Base-by-base conservation (phyloP, 2,797 vertebrate genomes). In the Dromococcyx pavoninus region DNA sequence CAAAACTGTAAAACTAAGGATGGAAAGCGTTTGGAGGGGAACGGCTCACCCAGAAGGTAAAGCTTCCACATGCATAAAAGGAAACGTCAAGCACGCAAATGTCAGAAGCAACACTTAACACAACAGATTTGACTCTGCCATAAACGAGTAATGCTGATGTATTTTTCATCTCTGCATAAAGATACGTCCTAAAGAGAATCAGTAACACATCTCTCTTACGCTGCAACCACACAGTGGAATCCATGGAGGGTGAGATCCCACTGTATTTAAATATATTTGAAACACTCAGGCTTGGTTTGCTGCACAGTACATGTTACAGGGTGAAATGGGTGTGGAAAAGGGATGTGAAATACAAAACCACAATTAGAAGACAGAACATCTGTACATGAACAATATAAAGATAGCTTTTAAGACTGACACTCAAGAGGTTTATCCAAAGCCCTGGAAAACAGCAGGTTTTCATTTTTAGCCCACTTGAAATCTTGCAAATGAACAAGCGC, bases 191-290 rank as follows among this genome's bases (percentile, higher is more conserved):
- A 65, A 87, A 82, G 13, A 93, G 86, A 91, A 92, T 85, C 73
- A 84, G 5, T 62, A 93, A 43, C 53, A 41, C 19, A 74, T 83
- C 81, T 75, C 77, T 35, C 74, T 86, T 35, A 83, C 44, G 43
- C 44, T 87, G 77, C 62, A 93, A 51, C 4, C 7, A 73, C 48
- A 70, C 41, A 86, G 79, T 56, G 65, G 75, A 92, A 82, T 76
- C 83, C 57, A 89, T 44, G 66, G n/a, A 92, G 69, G n/a, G 39
- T 82, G 70, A 92, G 72, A 85, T 92, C 88, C 58, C 48, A 75
- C 54, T 85, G 48, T 66, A 95, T 92, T 94, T 87, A 94, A 96
- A 94, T 24, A 85, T 11, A 86, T 41, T 48, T 82, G 48, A 93
- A 93, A 51, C 66, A 88, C 62, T 94, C 64, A 21, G 66, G 37